Conservation (phyloP, 2,113 vertebrate genomes). For the Leptosomus discolor region DNA sequence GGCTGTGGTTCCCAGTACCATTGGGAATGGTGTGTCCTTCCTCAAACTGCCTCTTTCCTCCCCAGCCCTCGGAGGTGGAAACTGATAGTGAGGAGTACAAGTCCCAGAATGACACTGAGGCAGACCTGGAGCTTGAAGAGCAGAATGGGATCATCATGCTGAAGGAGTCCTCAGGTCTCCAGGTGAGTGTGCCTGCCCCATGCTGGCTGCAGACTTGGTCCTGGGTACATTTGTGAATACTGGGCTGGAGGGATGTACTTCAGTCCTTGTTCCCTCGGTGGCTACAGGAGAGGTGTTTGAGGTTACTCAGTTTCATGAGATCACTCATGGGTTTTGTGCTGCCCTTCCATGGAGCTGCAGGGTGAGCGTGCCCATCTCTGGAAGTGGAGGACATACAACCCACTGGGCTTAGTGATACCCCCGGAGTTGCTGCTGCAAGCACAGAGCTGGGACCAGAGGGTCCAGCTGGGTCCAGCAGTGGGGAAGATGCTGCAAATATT, state of each 20-base stretch:
- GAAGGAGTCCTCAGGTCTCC: neutral
- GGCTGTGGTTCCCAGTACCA: neutral
- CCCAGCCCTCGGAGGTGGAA: slow-evolving; percentile 68
- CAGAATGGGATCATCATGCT: neutral
- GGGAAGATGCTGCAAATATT: neutral
- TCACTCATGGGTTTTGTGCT: accelerated
- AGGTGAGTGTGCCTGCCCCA: neutral
- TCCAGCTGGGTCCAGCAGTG: neutral
- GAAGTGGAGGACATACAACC: neutral
- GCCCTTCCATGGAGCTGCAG: neutral
- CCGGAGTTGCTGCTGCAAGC: neutral
- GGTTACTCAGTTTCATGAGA: accelerated
- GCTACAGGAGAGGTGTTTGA: neutral
- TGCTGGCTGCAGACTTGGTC: accelerated
- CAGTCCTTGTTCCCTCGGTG: too few relatives aligned
- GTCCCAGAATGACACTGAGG: slow-evolving; percentile 77
- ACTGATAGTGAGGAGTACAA: slow-evolving; percentile 79
- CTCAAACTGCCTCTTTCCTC: neutral
- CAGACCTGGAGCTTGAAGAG: slow-evolving; percentile 74
- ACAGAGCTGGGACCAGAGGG: neutral
- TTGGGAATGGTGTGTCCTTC: neutral
- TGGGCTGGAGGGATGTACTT: neutral
- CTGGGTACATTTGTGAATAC: neutral
- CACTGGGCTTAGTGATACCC: accelerated
- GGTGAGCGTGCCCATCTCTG: neutral